phyloP scores from a whole-genome alignment of 2,888 invertebrate species.

The Unio delphinus region DNA sequence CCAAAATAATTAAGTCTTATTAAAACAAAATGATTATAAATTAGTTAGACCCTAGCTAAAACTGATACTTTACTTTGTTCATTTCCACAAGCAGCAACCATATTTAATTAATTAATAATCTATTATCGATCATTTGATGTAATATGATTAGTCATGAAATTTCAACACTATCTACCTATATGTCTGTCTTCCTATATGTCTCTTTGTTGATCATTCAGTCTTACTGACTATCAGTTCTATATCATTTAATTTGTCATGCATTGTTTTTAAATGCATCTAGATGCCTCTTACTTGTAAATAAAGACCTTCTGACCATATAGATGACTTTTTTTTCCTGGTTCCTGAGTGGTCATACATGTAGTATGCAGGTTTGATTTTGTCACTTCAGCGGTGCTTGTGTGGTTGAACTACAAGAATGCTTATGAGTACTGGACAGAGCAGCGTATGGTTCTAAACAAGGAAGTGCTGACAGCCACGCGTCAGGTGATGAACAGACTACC shows the following conservation, averaged over 20 bases:
- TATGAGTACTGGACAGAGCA: slow-evolving; percentile 99
- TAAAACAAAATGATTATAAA: no score
- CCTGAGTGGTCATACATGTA: neutral
- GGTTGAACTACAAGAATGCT: slow-evolving; percentile 99
- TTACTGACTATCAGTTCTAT: neutral
- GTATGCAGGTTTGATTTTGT: slow-evolving; percentile 4
- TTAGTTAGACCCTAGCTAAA: no score
- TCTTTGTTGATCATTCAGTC: no score
- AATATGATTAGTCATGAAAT: no score
- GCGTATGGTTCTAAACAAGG: slow-evolving; percentile 89
- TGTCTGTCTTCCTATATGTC: no score
- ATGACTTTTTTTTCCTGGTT: neutral
- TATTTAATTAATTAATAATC: no score
- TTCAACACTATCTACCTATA: no score
- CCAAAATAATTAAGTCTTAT: no score
- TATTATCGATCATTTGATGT: no score
- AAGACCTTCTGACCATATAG: neutral
- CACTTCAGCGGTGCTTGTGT: slow-evolving; percentile 84
- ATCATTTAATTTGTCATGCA: neutral
- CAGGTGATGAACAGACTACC: slow-evolving; percentile 79
- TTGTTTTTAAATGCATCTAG: neutral
- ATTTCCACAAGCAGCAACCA: no score
- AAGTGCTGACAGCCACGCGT: slow-evolving; percentile 77
- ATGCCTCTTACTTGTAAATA: neutral
- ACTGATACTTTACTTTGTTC: no score